Evolutionary conservation across 2,888 invertebrate genomes (phyloP).

Genomic region (Dicycla oo): DNA sequence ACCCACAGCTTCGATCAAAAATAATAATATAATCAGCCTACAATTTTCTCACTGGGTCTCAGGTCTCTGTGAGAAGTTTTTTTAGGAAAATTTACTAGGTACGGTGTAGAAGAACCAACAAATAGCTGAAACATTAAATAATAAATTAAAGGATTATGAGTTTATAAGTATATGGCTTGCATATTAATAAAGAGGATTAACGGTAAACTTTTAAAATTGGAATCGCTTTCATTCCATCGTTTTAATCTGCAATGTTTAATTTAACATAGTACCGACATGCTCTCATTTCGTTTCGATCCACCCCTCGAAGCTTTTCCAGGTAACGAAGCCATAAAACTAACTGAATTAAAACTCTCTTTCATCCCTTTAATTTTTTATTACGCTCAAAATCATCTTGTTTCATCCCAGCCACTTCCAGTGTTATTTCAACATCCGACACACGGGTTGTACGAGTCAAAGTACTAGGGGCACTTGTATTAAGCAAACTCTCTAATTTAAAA

Average conservation of each 20-base stretch:
- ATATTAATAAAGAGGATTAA: not conserved
- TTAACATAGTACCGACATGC: not conserved
- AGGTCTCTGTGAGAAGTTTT: not conserved
- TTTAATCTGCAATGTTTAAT: slow-evolving; percentile 25
- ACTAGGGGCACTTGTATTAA: slow-evolving; percentile 67
- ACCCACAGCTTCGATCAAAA: not conserved
- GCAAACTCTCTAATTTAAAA: slow-evolving; percentile 75
- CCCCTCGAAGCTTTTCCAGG: not conserved
- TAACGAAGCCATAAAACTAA: slow-evolving; percentile 14
- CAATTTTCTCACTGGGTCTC: not conserved
- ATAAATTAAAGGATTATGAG: slow-evolving; percentile 8
- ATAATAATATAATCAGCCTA: not conserved
- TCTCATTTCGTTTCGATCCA: slow-evolving; percentile 10
- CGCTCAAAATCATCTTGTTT: slow-evolving; percentile 37
- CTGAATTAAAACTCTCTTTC: slow-evolving; percentile 28
- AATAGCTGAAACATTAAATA: not conserved
- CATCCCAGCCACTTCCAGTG: slow-evolving; percentile 45
- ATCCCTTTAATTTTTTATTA: slow-evolving; percentile 23
- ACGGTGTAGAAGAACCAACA: not conserved
- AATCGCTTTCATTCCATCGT: not conserved
- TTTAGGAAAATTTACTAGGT: not conserved
- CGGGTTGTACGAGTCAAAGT: slow-evolving; percentile 58
- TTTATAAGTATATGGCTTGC: not conserved
- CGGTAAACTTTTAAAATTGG: slow-evolving; percentile 5
- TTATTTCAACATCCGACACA: slow-evolving; percentile 62